Base-by-base conservation (phyloP, 2,113 vertebrate genomes). In the Ascaphus truei region DNA sequence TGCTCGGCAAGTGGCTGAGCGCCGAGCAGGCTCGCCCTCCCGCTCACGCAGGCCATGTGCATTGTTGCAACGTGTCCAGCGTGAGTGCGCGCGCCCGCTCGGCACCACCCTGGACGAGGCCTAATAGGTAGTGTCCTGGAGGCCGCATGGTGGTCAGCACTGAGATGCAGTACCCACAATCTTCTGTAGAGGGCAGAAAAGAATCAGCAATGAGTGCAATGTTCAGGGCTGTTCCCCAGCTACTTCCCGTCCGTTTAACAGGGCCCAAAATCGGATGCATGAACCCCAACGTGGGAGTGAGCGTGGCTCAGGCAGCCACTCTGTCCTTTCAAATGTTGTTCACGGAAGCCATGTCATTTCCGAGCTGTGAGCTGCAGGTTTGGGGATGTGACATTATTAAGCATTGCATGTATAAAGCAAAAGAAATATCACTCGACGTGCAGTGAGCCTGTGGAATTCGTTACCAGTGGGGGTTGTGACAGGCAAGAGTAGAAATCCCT, bases 161-260 rank as follows among this genome's bases (percentile, higher is more conserved):
- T 29, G 31, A 23, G 2, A 11, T 63, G 61, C 12, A 37, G 37
- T 52, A 39, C 48, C 22, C 7, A 13, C 15, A 9, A 3, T 22
- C 25, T 5, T 30, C 62, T 6, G 25, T 53, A 65, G 62, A 30
- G 48, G 62, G 62, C 62, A 36, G 13, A 23, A 55, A 16, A 65
- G 50, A 65, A 12, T 4, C 62, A 22, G 25, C 34, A 23, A n/a
- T 22, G 3, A 52, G 23, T 26, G 16, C 5, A 16, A 4, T 13
- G n/a, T 20, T 18, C n/a, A 18, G 41, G 41, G 20, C 13, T 16
- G 41, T 18, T 45, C 20, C 41, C 16, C 4, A n/a, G n/a, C n/a
- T n/a, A n/a, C n/a, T n/a, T n/a, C n/a, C n/a, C n/a, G n/a, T n/a
- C n/a, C n/a, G n/a, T n/a, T n/a, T n/a, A 20, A 16, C 16, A 4